These are phyloP conservation scores for Sinocyclocheilus rhinocerous DNA, from an alignment of 2,113 vertebrate species.

Conservation along the genomic window DNA sequence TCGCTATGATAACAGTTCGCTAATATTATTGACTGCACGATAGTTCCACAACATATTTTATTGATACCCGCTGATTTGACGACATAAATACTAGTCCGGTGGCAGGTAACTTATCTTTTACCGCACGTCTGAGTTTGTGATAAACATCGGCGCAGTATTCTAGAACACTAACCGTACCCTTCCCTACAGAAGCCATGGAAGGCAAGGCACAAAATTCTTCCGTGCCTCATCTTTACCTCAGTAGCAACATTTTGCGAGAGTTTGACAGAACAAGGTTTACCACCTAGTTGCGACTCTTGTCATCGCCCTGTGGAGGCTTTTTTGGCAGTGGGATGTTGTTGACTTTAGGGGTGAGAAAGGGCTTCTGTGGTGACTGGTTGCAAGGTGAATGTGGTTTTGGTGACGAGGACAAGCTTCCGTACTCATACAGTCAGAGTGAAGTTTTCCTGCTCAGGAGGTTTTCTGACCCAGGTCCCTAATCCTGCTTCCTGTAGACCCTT, in stretches of 20 bases:
- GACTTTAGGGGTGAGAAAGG: neutral
- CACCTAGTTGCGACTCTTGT: neutral
- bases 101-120: too few relatives aligned
- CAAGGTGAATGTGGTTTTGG: slow-evolving; percentile 14
- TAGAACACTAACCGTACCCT: neutral
- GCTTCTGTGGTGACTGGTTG: neutral
- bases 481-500: slow-evolving; percentile 88
- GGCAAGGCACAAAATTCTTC: neutral
- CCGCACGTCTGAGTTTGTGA: too few relatives aligned
- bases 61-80: too few relatives aligned
- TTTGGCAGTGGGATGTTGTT: slow-evolving; percentile 5
- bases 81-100: too few relatives aligned
- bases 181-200: neutral
- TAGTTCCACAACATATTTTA: too few relatives aligned
- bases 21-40: too few relatives aligned
- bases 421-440: slow-evolving; percentile 77
- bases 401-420: neutral
- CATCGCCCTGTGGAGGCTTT: neutral
- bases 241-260: neutral
- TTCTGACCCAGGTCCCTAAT: slow-evolving; percentile 94
- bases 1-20: too few relatives aligned
- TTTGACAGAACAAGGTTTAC: slow-evolving; percentile 25
- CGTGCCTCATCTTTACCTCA: neutral
- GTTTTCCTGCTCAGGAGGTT: slow-evolving; percentile 95
- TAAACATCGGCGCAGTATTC: too few relatives aligned